Percentiles rank a stretch among this genome's conserved stretches.
Conservation (phyloP, 2,888 invertebrate species). For the Agrotis exclamationis region DNA sequence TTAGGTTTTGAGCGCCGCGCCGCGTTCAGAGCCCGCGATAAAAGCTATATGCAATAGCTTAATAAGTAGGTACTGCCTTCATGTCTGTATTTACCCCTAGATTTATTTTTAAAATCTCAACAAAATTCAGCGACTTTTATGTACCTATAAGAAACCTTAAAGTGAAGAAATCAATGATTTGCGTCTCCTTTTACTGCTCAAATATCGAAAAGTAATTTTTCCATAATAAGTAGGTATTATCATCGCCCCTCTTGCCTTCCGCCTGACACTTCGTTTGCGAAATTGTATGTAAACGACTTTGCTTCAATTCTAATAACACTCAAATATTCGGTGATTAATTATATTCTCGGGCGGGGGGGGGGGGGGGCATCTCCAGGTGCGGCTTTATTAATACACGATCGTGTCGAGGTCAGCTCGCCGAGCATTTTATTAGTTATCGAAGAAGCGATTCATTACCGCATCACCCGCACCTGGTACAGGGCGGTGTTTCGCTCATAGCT, state of each 20-base stretch:
- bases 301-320: conserved; percentile 44
- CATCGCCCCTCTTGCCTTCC: conserved; percentile 5
- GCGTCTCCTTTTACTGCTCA: conserved; percentile 5
- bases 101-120: too few relatives aligned
- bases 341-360: not conserved
- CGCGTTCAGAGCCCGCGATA: too few relatives aligned
- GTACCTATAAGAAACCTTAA: not conserved
- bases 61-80: too few relatives aligned
- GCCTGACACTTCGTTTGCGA: conserved; percentile 13
- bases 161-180: not conserved
- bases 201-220: conserved; percentile 39
- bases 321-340: conserved; percentile 31
- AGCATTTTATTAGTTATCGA: conserved; percentile 14
- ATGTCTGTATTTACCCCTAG: too few relatives aligned
- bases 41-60: too few relatives aligned
- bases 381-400: conserved; percentile 16
- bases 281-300: conserved; percentile 25
- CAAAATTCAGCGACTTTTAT: too few relatives aligned
- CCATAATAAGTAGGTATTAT: conserved; percentile 9
- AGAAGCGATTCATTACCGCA: conserved; percentile 23
- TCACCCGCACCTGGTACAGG: conserved; percentile 12
- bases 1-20: too few relatives aligned
- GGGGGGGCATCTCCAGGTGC: not conserved
- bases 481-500: conserved; percentile 10
- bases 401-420: conserved; percentile 16